phyloP scores from a whole-genome alignment of 1,140 invertebrate species.

The Archivesica marissinica region DNA sequence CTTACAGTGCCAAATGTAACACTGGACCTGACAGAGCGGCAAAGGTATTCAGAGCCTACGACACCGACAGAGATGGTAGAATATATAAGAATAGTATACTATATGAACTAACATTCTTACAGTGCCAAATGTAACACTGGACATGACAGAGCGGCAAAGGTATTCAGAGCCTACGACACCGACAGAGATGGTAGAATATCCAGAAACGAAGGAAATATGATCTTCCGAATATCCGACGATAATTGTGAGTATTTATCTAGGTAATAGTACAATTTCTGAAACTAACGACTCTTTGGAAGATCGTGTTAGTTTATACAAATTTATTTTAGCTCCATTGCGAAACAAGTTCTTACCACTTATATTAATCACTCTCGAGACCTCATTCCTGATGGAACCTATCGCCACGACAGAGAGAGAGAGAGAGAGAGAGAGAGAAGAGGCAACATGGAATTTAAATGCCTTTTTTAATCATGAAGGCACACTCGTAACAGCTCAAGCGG shows the following conservation, averaged over 20 bases:
- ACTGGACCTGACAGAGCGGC: background rate
- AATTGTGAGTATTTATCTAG: constrained; percentile 9
- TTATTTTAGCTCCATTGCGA: too few relatives aligned
- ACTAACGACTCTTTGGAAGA: too few relatives aligned
- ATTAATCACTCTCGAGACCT: too few relatives aligned
- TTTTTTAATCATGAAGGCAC: too few relatives aligned
- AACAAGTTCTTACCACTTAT: too few relatives aligned
- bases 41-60: constrained; percentile 3
- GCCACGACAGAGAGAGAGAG: too few relatives aligned
- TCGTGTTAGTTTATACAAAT: too few relatives aligned
- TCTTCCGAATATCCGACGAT: background rate
- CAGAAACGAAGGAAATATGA: background rate
- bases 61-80: background rate
- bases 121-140: background rate
- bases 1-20: background rate
- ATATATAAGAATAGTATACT: background rate
- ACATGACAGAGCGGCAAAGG: background rate
- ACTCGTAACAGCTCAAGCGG: too few relatives aligned
- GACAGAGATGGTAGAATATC: constrained; percentile 1
- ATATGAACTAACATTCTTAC: background rate
- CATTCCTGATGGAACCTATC: too few relatives aligned
- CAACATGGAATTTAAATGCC: too few relatives aligned
- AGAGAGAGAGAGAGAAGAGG: too few relatives aligned
- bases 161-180: constrained; percentile 5
- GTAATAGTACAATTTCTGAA: too few relatives aligned